A percentile compares a stretch with the other conserved stretches of the same genome.
Evolutionary conservation across 2,797 vertebrate genomes (phyloP).

Genomic region (Typhlichthys subterraneus): DNA sequence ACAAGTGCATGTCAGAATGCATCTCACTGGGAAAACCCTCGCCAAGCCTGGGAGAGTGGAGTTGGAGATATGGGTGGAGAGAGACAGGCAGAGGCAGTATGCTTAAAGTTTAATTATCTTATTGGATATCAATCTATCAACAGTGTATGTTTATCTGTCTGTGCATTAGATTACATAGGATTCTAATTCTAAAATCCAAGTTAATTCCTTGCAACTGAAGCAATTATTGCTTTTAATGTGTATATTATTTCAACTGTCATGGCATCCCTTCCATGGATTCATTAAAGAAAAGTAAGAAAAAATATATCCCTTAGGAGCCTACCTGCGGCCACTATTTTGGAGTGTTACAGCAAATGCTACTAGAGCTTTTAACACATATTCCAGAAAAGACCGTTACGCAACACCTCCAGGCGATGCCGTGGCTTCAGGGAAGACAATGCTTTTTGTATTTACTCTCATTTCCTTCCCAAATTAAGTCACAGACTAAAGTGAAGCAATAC

Average conservation of each 20-base stretch:
- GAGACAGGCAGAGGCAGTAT: slow-evolving; percentile 62
- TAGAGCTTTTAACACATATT: slow-evolving; percentile 61
- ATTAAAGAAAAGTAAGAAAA: too few species aligned
- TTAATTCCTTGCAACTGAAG: too few species aligned
- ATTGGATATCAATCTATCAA: slow-evolving; percentile 27
- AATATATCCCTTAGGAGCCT: too few species aligned
- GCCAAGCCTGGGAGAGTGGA: slow-evolving; percentile 56
- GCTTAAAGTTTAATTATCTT: slow-evolving; percentile 31
- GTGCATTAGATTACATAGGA: slow-evolving; percentile 30
- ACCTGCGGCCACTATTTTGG: too few species aligned
- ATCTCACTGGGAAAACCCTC: slow-evolving; percentile 77
- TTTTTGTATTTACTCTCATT: slow-evolving; percentile 85
- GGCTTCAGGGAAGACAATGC: slow-evolving; percentile 81
- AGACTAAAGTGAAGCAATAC: slow-evolving; percentile 83
- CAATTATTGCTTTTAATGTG: too few species aligned
- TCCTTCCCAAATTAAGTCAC: slow-evolving; percentile 88
- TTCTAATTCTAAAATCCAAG: not conserved
- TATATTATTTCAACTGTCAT: too few species aligned
- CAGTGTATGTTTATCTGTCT: not conserved
- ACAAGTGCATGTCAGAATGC: slow-evolving; percentile 76
- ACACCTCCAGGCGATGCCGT: slow-evolving; percentile 63
- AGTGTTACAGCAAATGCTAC: too few species aligned
- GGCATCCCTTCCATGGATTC: too few species aligned
- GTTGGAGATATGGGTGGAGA: slow-evolving; percentile 57
- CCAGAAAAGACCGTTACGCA: slow-evolving; percentile 78